phyloP scores from a whole-genome alignment of 2,888 invertebrate genomes.

The Carterocephalus palaemon region DNA sequence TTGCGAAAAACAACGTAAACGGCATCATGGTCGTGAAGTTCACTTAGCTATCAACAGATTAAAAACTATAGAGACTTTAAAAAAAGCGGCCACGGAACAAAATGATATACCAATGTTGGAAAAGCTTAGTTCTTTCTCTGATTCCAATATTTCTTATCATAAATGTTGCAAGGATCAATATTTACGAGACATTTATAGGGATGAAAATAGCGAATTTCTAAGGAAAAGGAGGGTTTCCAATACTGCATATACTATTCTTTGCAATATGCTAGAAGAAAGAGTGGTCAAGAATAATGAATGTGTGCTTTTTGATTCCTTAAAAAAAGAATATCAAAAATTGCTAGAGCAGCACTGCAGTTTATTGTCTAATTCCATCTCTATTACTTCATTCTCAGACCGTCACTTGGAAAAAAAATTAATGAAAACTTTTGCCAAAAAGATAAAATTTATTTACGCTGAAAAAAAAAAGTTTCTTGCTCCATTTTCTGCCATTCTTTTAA shows the following conservation, averaged over 20 bases:
- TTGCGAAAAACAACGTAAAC: conserved; percentile 32
- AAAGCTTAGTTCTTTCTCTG: conserved; percentile 30
- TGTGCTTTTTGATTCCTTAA: conserved; percentile 35
- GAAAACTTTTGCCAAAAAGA: conserved; percentile 31
- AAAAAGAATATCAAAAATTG: conserved; percentile 34
- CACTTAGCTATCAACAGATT: conserved; percentile 30
- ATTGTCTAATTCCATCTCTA: conserved; percentile 33
- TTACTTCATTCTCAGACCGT: conserved; percentile 31
- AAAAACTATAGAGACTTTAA: conserved; percentile 29
- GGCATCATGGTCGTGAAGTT: conserved; percentile 31
- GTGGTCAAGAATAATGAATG: conserved; percentile 36
- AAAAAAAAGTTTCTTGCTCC: conserved; percentile 37
- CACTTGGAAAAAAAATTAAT: conserved; percentile 31
- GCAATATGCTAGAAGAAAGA: conserved; percentile 33
- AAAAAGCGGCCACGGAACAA: conserved; percentile 31
- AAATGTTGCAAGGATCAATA: conserved; percentile 32
- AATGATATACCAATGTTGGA: conserved; percentile 29
- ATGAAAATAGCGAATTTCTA: conserved; percentile 21
- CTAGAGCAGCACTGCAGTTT: conserved; percentile 31
- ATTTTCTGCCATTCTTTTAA: conserved; percentile 30
- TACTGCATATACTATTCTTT: conserved; percentile 32
- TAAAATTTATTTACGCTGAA: conserved; percentile 33
- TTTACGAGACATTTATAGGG: conserved; percentile 28
- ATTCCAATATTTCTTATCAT: conserved; percentile 30
- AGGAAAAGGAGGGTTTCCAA: conserved; percentile 32